A percentile compares a stretch with the other conserved stretches of the same genome.
Evolutionary conservation across 2,888 invertebrate genomes (phyloP).

Genomic region (Scelioninae gen. 1): DNA sequence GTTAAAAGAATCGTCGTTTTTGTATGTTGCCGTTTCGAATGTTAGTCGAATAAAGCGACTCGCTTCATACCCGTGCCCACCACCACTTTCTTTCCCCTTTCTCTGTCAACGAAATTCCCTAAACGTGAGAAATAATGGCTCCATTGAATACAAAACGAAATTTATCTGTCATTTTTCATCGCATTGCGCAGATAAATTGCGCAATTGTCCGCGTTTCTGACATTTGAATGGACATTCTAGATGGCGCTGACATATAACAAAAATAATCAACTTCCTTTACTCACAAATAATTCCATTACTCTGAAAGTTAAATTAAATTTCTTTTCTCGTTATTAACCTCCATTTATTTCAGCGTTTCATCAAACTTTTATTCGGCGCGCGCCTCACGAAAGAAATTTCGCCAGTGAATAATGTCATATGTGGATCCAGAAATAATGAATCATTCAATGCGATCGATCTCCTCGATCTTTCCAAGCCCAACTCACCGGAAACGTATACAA

Average conservation of each 20-base stretch:
- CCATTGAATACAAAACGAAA: slow-evolving; percentile 57
- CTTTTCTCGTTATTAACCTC: too few relatives aligned
- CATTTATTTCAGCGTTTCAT: too few relatives aligned
- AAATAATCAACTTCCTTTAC: slow-evolving; percentile 24
- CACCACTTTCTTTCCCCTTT: background rate
- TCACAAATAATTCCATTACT: too few relatives aligned
- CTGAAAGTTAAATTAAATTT: too few relatives aligned
- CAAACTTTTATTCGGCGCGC: too few relatives aligned
- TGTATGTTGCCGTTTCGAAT: background rate
- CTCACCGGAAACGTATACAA: slow-evolving; percentile 18
- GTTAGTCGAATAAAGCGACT: slow-evolving; percentile 37
- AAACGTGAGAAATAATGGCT: slow-evolving; percentile 55
- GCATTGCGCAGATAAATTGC: slow-evolving; percentile 58
- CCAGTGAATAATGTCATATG: slow-evolving; percentile 39
- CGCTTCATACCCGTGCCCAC: slow-evolving; percentile 1
- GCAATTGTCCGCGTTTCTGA: slow-evolving; percentile 57
- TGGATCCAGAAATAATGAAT: slow-evolving; percentile 47
- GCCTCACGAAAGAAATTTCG: slow-evolving; percentile 52
- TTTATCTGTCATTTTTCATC: slow-evolving; percentile 64
- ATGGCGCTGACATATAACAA: slow-evolving; percentile 44
- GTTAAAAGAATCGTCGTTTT: slow-evolving; percentile 46
- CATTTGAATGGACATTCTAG: slow-evolving; percentile 54
- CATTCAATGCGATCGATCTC: slow-evolving; percentile 57
- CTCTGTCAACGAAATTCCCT: slow-evolving; percentile 51
- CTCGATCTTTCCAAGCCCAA: slow-evolving; percentile 24